Percentiles rank a stretch among this genome's conserved stretches.
Conservation (phyloP, 30 jellyfish, hydroid and myxozoan species). For the Aurelia aurita complex sp. Pacific region DNA sequence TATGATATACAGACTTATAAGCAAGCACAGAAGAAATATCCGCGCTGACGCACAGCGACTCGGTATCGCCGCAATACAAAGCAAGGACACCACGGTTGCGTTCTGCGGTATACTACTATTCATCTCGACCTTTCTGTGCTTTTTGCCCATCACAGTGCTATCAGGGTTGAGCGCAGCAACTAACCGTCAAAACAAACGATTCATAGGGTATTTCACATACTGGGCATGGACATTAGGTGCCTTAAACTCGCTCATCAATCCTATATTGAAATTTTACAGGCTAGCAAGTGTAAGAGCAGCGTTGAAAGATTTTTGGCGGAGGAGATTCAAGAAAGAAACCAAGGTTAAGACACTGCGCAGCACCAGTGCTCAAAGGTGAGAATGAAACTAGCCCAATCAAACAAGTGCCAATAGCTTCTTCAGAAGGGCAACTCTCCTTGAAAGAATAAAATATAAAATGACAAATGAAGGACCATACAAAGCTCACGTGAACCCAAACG, state of each 20-base stretch:
- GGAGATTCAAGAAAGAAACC: too few relatives aligned
- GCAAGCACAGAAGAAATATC: conserved; percentile 41
- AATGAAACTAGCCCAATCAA: too few relatives aligned
- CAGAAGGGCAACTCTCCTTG: too few relatives aligned
- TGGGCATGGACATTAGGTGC: conserved; percentile 57
- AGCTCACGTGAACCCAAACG: too few relatives aligned
- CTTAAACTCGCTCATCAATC: conserved; percentile 34
- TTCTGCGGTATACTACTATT: conserved; percentile 29
- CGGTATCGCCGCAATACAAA: neutral
- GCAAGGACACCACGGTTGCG: conserved; percentile 13
- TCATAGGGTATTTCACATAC: conserved; percentile 53
- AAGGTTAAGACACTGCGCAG: too few relatives aligned
- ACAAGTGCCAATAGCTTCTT: too few relatives aligned
- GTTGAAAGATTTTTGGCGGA: conserved; percentile 16
- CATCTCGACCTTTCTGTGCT: conserved; percentile 25
- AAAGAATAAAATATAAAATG: too few relatives aligned
- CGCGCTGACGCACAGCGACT: conserved; percentile 9
- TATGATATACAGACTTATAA: conserved; percentile 24
- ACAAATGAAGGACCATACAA: too few relatives aligned
- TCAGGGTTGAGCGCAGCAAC: conserved; percentile 22
- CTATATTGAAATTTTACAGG: conserved; percentile 45
- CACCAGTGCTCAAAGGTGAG: too few relatives aligned
- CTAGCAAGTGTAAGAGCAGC: conserved; percentile 30
- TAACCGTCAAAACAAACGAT: conserved; percentile 19
- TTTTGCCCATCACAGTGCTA: conserved; percentile 6